Evolutionary conservation across 2,888 invertebrate species (phyloP).

Genomic region (Sinohyriopsis cumingii): DNA sequence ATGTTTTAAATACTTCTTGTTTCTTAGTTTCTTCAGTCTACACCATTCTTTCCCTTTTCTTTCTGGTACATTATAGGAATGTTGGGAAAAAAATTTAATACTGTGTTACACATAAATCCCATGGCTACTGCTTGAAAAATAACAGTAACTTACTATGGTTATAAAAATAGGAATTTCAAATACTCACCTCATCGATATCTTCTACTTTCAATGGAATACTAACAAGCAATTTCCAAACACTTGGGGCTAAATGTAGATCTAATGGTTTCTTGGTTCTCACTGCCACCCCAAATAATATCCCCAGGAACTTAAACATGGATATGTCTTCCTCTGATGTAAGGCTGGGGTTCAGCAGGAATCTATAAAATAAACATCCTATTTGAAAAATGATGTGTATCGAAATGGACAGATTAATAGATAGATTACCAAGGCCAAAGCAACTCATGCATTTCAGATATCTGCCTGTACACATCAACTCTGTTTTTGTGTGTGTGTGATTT

Average conservation of each 20-base stretch:
- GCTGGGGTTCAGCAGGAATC: constrained; percentile 78
- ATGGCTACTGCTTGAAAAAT: neutral
- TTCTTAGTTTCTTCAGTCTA: neutral
- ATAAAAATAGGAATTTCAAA: neutral
- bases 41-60: neutral
- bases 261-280: constrained; percentile 80
- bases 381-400: neutral
- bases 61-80: neutral
- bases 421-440: no score
- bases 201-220: constrained; percentile 77
- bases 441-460: no score
- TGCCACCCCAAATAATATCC: constrained; percentile 79
- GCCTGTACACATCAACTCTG: no score
- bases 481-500: no score
- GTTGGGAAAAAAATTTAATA: neutral
- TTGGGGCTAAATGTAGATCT: constrained; percentile 78
- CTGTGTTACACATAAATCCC: no score
- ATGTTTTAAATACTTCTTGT: no score
- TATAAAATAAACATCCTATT: constrained; percentile 17
- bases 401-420: no score
- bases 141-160: neutral
- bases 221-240: constrained; percentile 78
- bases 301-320: constrained; percentile 78
- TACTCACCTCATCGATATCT: constrained; percentile 77
- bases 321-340: constrained; percentile 75